Conservation (phyloP, 2,888 invertebrate species). For the Ochropleura plecta region DNA sequence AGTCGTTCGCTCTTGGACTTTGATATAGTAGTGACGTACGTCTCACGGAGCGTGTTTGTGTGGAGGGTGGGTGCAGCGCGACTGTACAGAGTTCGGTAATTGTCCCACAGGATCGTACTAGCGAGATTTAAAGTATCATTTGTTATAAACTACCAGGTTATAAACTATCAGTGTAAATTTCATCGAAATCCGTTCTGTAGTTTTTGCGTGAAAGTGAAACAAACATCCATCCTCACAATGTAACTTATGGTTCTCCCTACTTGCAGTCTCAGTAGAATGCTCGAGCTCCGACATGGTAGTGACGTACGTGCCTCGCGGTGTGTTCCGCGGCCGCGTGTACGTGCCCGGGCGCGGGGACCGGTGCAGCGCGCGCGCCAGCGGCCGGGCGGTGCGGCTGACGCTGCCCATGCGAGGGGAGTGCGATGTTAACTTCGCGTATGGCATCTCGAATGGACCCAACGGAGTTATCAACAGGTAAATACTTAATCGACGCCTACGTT, state of each 20-base stretch:
- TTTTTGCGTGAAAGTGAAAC: too few relatives aligned
- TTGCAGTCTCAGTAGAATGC: constrained; percentile 94
- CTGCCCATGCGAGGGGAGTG: constrained; percentile 91
- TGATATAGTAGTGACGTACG: too few relatives aligned
- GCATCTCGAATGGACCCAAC: constrained; percentile 84
- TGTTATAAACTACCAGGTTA: too few relatives aligned
- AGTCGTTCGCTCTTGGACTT: too few relatives aligned
- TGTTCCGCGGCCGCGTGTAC: constrained; percentile 94
- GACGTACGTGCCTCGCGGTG: constrained; percentile 91
- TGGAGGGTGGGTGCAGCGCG: too few relatives aligned
- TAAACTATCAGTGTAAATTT: too few relatives aligned
- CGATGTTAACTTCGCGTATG: constrained; percentile 90
- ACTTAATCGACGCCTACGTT: neutral
- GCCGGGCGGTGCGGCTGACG: constrained; percentile 86
- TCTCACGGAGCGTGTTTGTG: too few relatives aligned
- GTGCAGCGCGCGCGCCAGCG: constrained; percentile 91
- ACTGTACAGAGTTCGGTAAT: too few relatives aligned
- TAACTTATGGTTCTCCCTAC: neutral
- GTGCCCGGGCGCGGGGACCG: constrained; percentile 94
- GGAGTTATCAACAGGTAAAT: constrained; percentile 86
- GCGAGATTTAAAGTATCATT: too few relatives aligned
- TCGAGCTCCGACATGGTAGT: constrained; percentile 93
- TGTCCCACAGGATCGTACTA: too few relatives aligned
- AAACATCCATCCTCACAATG: neutral
- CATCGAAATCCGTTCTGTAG: too few relatives aligned